phyloP scores from a whole-genome alignment of 2,113 vertebrate genomes.

The Ammospiza caudacuta region DNA sequence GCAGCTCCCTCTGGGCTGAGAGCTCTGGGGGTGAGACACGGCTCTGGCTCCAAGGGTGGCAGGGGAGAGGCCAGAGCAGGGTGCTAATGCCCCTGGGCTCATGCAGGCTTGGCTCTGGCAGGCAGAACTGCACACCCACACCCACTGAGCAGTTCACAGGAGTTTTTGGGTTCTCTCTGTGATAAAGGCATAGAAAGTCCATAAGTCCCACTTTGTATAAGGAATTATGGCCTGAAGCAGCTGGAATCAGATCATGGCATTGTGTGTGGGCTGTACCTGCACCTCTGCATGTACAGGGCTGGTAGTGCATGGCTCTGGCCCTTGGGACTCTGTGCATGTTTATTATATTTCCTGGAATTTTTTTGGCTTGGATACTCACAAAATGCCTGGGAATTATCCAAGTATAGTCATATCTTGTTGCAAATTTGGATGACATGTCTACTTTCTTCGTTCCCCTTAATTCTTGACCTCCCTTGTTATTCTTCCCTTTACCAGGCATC shows the following conservation, averaged over 20 bases:
- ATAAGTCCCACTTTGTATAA: rapidly evolving
- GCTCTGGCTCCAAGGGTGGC: not conserved
- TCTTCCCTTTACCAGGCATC: not conserved
- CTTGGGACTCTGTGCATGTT: not conserved
- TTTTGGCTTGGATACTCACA: not conserved
- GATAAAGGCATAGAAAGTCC: not conserved
- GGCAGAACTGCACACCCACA: not conserved
- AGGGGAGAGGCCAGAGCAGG: not conserved
- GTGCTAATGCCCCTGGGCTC: not conserved
- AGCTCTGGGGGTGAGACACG: rapidly evolving
- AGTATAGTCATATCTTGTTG: not conserved
- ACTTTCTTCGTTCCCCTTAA: not conserved
- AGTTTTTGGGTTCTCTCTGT: not conserved
- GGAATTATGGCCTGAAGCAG: not conserved
- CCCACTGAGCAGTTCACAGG: not conserved
- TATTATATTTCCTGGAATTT: not conserved
- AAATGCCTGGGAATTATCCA: not conserved
- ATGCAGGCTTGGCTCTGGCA: not conserved
- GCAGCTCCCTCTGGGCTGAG: not conserved
- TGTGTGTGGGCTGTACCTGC: not conserved
- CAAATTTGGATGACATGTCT: not conserved
- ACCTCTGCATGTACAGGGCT: not conserved
- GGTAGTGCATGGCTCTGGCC: not conserved
- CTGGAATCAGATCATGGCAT: not conserved
- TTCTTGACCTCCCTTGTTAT: not conserved